Percentiles rank a stretch among this genome's conserved stretches.
Conservation (phyloP, 2,113 vertebrate species). For the Varanus komodoensis region DNA sequence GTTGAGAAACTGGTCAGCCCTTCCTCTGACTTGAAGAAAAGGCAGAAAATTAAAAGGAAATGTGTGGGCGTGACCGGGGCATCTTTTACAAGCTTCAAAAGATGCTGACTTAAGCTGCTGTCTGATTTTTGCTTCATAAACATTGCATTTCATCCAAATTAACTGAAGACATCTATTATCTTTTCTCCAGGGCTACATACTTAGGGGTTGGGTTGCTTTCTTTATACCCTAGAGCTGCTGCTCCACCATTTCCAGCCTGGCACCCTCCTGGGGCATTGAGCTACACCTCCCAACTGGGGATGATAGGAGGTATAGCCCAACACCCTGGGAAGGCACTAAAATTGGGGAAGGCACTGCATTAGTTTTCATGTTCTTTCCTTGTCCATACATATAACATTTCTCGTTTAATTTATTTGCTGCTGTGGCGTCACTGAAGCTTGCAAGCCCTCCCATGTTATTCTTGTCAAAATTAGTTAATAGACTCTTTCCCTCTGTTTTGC, state of each 20-base stretch:
- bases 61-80: not conserved
- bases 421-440: conserved; percentile 12
- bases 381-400: not conserved
- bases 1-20: not conserved
- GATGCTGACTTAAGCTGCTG: not conserved
- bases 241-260: too few species aligned
- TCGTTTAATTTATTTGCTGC: not conserved
- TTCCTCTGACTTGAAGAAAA: not conserved
- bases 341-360: not conserved
- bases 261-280: too few species aligned
- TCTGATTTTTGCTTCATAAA: not conserved
- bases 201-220: not conserved
- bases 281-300: not conserved
- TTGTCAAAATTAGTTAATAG: not conserved
- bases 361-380: not conserved
- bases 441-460: conserved; percentile 25
- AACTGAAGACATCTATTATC: not conserved
- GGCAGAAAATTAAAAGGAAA: not conserved
- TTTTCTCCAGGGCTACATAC: not conserved
- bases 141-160: not conserved
- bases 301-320: not conserved
- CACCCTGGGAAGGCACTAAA: not conserved
- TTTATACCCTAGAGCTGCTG: not conserved
- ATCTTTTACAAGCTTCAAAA: not conserved
- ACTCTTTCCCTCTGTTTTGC: not conserved